A percentile compares a stretch with the other conserved stretches of the same genome.
Evolutionary conservation across 2,888 invertebrate genomes (phyloP).

Genomic region (Plebejus anna): DNA sequence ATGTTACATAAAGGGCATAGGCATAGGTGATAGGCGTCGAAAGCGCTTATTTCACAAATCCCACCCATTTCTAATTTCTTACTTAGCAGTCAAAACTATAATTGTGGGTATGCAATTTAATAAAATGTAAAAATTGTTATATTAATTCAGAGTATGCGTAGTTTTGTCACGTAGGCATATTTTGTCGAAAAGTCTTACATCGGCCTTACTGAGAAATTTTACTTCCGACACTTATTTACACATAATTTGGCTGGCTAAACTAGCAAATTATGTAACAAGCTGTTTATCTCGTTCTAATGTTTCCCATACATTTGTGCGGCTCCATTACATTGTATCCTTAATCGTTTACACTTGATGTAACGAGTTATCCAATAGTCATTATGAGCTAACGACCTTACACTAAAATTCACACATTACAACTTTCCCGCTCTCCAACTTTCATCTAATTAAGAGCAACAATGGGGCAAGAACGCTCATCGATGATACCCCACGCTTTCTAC

Average conservation of each 20-base stretch:
- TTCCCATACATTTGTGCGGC: slow-evolving; percentile 10
- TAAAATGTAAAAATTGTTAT: no score
- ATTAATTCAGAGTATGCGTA: no score
- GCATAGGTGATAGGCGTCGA: no score
- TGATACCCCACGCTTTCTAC: slow-evolving; percentile 76
- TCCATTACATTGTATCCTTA: slow-evolving; percentile 1
- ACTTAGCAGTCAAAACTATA: no score
- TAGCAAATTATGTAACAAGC: background rate
- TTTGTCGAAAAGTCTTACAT: no score
- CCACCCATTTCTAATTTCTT: no score
- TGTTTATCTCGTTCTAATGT: slow-evolving; percentile 9
- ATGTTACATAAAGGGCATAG: no score
- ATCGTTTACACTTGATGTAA: slow-evolving; percentile 14
- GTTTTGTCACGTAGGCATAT: no score
- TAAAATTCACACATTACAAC: slow-evolving; percentile 45
- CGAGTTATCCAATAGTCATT: slow-evolving; percentile 17
- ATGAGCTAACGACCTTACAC: slow-evolving; percentile 16
- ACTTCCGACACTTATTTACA: no score
- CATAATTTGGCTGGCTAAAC: background rate
- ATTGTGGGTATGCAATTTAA: no score
- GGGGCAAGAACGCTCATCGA: slow-evolving; percentile 63
- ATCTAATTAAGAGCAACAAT: slow-evolving; percentile 77
- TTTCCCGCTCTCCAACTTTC: slow-evolving; percentile 72
- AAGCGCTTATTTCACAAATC: no score
- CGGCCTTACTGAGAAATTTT: no score